Evolutionary conservation across 2,888 invertebrate genomes (phyloP), one percentile per base, ranked within the genome.

Genomic region (Lacanobia wlatinum): DNA sequence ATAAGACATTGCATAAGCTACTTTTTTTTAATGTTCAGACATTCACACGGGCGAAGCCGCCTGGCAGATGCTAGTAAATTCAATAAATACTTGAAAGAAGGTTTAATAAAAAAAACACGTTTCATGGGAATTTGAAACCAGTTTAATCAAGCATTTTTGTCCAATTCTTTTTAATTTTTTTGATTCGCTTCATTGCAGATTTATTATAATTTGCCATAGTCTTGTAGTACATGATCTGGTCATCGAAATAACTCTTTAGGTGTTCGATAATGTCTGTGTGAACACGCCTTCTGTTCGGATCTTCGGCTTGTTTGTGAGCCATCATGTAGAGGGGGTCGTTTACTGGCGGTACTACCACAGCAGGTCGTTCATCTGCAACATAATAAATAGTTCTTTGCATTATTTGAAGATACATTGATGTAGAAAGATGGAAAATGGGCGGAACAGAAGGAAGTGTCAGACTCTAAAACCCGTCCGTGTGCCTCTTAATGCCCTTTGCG

Each of bases 131-230:
- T 34, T 53, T 7, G 0, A 61, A 40, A 52, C 28, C 43, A 50
- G 1, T 80, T 78, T 80, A 70, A 16, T 78, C 43, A 40, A 78
- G 14, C 9, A 55, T 28, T 34, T 72, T 72, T 8, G 6, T 18
- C 70, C 56, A 70, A 8, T 65, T 56, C 0, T 50, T 65, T 58
- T 64, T 58, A 0, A 81, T 48, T 56, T 43, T 72, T 50, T 78
- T 60, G 0, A 79, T 53, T 28, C 66, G 14, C 18, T 77, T 79
- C 52, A 81, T 46, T 0, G 72, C 78, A 0, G 62, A 43, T 53
- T 77, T 77, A n/a, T 79, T 66, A 9, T 72, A 58, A 46, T 82
- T 77, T 18, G 63, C 34, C 52, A 82, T 60, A 10, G 65, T 73
- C 38, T 64, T 77, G 38, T 79, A 72, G 34, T 64, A 79, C 9